Evolutionary conservation across 1,140 invertebrate species (phyloP).

Genomic region (Orchestia grillus): DNA sequence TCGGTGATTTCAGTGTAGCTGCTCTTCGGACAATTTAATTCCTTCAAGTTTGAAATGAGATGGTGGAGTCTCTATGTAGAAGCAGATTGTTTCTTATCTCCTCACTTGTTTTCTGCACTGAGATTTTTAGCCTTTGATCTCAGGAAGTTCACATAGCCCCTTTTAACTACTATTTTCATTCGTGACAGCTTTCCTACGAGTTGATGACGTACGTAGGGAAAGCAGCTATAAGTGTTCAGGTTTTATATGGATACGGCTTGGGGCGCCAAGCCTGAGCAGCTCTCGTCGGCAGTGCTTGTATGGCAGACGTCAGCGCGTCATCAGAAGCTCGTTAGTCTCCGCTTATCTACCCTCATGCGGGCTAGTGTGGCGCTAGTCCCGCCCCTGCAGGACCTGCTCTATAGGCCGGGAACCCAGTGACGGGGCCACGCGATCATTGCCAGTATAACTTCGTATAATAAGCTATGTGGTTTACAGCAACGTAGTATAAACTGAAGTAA

Average conservation of each 20-base stretch:
- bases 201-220: not conserved
- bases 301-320: not conserved
- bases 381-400: not conserved
- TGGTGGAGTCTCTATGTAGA: no score
- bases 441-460: no score
- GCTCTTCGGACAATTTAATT: no score
- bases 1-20: no score
- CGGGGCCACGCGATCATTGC: no score
- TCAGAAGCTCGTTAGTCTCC: constrained; percentile 42
- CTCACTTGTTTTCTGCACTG: no score
- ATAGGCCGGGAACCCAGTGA: no score
- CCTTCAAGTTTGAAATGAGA: no score
- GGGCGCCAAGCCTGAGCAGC: not conserved
- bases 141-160: not conserved
- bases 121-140: not conserved
- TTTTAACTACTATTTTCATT: not conserved
- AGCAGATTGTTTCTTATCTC: no score
- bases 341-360: constrained; percentile 45
- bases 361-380: not conserved
- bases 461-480: not conserved
- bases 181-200: not conserved
- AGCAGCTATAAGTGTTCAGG: not conserved
- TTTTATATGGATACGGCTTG: not conserved
- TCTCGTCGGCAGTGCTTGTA: not conserved
- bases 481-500: not conserved